Percentiles rank a stretch among this genome's conserved stretches.
Evolutionary conservation across 2,113 vertebrate species (phyloP).

Genomic region (Ptilorrhoa leucosticta): DNA sequence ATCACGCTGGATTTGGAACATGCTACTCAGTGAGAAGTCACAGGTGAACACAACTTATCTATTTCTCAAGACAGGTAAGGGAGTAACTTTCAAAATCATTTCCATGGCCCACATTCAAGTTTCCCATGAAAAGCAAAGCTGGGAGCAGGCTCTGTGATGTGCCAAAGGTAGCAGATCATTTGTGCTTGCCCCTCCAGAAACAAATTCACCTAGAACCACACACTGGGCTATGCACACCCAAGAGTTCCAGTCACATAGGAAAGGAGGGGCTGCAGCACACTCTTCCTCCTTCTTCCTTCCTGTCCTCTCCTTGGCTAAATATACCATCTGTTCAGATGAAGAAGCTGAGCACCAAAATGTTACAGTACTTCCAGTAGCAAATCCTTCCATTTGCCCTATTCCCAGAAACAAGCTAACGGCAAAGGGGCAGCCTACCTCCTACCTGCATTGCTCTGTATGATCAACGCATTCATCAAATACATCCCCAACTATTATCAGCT

Average conservation of each 20-base stretch:
- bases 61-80: neutral
- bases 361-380: neutral
- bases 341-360: neutral
- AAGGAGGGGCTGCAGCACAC: neutral
- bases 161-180: neutral
- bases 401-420: neutral
- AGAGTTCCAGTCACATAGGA: neutral
- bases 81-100: neutral
- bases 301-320: neutral
- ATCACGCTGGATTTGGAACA: neutral
- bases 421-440: neutral
- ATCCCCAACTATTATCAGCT: neutral
- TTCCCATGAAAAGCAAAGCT: neutral
- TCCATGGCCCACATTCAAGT: neutral
- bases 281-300: neutral
- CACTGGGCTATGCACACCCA: neutral
- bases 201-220: neutral
- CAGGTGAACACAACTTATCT: neutral
- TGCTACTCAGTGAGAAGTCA: neutral
- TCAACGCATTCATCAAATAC: neutral
- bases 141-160: neutral
- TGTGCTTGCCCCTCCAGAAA: neutral
- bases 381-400: neutral
- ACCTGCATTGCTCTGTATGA: neutral
- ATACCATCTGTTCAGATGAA: neutral